Evolutionary conservation across 2,797 vertebrate species (phyloP).

Genomic region (Rhinella marina): DNA sequence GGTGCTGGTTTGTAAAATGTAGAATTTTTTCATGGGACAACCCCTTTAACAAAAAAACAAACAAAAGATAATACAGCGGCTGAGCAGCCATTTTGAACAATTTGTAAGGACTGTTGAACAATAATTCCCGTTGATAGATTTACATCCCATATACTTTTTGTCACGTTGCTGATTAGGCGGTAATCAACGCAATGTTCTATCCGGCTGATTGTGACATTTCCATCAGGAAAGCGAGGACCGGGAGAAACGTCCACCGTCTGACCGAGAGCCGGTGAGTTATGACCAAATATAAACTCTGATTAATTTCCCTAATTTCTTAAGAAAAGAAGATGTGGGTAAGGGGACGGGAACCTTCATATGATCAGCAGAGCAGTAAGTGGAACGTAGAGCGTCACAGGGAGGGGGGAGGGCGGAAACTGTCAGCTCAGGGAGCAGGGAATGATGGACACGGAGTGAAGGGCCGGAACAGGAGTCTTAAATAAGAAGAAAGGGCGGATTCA

Average conservation of each 20-base stretch:
- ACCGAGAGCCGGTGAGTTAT: conserved; percentile 70
- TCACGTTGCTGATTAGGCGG: not conserved
- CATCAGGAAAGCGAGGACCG: not conserved
- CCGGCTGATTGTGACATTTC: not conserved
- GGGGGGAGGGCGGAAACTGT: conserved; percentile 60
- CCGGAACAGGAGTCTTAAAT: conserved; percentile 54
- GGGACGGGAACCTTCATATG: conserved; percentile 66
- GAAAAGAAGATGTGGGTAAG: not conserved
- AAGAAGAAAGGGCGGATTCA: conserved; percentile 28
- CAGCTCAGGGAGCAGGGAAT: conserved; percentile 64
- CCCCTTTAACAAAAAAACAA: not conserved
- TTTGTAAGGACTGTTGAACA: not conserved
- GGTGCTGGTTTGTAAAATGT: no score
- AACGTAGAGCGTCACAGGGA: conserved; percentile 21
- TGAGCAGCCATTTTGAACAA: not conserved
- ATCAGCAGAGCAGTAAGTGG: conserved; percentile 71
- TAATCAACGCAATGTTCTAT: not conserved
- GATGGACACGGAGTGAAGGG: conserved; percentile 54
- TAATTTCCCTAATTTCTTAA: conserved; percentile 66
- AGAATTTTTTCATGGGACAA: not conserved
- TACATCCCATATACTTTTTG: not conserved
- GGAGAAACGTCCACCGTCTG: not conserved
- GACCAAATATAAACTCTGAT: conserved; percentile 73
- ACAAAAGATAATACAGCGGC: not conserved
- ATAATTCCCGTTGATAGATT: not conserved